phyloP scores from a whole-genome alignment of 2,888 invertebrate species.

The Idaea biselata region DNA sequence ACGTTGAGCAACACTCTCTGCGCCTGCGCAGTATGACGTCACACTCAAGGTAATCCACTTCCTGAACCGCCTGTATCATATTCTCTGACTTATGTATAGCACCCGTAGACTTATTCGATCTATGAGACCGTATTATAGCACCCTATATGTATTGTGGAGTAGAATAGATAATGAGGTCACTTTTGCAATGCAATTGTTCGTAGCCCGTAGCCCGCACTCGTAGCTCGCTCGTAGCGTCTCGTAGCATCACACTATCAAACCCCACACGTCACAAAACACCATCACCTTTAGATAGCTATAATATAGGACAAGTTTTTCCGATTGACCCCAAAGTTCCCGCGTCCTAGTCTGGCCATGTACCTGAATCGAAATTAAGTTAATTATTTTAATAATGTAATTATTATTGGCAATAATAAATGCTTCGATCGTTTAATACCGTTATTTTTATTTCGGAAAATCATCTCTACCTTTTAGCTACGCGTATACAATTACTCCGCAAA shows the following conservation, averaged over 20 bases:
- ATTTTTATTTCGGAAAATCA: neutral
- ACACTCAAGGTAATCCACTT: slow-evolving; percentile 1
- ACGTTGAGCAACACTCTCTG: slow-evolving; percentile 11
- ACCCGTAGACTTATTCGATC: too few species aligned
- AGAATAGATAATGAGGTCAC: slow-evolving; percentile 9
- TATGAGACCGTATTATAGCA: neutral
- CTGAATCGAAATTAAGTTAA: neutral
- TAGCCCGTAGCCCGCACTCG: slow-evolving; percentile 26
- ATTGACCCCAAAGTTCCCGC: too few species aligned
- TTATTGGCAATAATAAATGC: neutral
- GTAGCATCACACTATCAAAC: slow-evolving; percentile 5
- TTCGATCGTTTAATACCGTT: neutral
- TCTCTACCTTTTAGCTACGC: neutral
- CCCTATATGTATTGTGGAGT: neutral
- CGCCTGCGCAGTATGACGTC: too few species aligned
- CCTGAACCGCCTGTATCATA: neutral
- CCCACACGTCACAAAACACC: neutral
- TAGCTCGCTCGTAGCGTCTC: slow-evolving; percentile 19
- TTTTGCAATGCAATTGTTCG: slow-evolving; percentile 19
- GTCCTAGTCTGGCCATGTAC: neutral
- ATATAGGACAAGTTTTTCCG: too few species aligned
- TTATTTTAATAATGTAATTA: neutral
- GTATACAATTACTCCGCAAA: neutral
- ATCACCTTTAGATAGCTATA: neutral
- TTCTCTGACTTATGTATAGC: too few species aligned